Base-by-base conservation (phyloP, 1,140 invertebrate genomes). In the Galendromus occidentalis region DNA sequence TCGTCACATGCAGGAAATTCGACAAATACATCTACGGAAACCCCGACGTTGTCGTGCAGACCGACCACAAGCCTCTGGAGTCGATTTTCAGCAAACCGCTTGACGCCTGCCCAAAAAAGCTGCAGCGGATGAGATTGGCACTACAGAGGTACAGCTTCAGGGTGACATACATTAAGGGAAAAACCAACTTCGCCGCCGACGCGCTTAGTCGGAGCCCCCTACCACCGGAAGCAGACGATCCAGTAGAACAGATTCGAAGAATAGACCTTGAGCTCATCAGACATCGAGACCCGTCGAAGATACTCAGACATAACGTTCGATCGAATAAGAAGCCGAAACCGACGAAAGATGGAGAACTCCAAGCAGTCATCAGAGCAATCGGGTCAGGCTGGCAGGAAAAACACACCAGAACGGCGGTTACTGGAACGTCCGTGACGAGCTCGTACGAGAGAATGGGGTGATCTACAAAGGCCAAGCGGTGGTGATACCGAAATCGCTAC, bases 31-130 rank as follows among this genome's bases (percentile, higher is more conserved):
- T 44, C 12, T 44, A 44, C 42, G 42, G 12, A 44, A 44, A 12
- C 12, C 12, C 12, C n/a, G 18, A 44, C 42, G 42, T 44, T 12
- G 18, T n/a, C 42, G 71, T 75, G 7, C 71, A 78, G 69, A 75
- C 70, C 20, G 76, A 78, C 68, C 76, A 78, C 68, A 75, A 75
- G 67, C 74, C 75, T 7, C 66, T 77, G 28, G 67, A 75, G 41
- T 44, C 67, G 2, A 72, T 79, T 39, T 74, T 76, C 29, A 72
- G 73, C 29, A 77, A 78, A 69, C 67, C 72, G 20, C 42, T 79
- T 30, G 66, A 72, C 29, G 71, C 73, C 66, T 71, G 72, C 42
- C 73, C 76, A 28, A 67, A 69, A 2, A 66, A 74, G 66, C 64
- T 77, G 18, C 75, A 78, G 66, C 68, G 73, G 66, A 72, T 78